Evolutionary conservation across 2,888 invertebrate species (phyloP).

Genomic region (Capitulum mitella): DNA sequence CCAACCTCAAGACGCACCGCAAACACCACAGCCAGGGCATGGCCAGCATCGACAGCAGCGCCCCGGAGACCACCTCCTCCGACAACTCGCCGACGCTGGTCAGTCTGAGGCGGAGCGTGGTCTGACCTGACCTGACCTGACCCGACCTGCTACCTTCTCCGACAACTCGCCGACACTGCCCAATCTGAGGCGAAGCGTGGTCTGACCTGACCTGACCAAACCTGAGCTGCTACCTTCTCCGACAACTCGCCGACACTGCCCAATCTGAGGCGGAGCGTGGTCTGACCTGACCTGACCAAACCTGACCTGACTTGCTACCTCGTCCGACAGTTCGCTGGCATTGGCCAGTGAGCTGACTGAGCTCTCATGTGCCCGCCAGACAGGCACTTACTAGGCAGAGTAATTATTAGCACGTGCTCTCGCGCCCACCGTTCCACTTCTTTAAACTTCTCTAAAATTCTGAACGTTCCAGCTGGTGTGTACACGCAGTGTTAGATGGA

Average conservation of each 20-base stretch:
- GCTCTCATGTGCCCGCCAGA: too few relatives aligned
- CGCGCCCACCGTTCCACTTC: too few relatives aligned
- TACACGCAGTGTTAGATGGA: too few relatives aligned
- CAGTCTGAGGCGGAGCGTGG: too few relatives aligned
- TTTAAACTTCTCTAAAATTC: too few relatives aligned
- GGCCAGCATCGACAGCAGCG: constrained; percentile 19
- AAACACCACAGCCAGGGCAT: constrained; percentile 29
- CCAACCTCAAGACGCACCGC: constrained; percentile 27
- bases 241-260: neutral
- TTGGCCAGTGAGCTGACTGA: too few relatives aligned
- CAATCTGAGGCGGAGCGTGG: too few relatives aligned
- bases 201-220: neutral
- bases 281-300: neutral
- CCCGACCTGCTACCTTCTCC: neutral
- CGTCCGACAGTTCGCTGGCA: neutral
- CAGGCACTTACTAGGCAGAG: too few relatives aligned
- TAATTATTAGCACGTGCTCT: too few relatives aligned
- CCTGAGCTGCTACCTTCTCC: neutral
- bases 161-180: neutral
- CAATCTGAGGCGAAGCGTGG: too few relatives aligned
- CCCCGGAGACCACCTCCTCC: neutral
- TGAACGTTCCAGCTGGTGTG: too few relatives aligned
- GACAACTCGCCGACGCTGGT: constrained; percentile 1
- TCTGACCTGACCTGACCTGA: neutral
- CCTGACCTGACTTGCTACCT: neutral